Evolutionary conservation across 2,797 vertebrate species (phyloP), one percentile per base, ranked within the genome.

Genomic region (Champsocephalus esox): DNA sequence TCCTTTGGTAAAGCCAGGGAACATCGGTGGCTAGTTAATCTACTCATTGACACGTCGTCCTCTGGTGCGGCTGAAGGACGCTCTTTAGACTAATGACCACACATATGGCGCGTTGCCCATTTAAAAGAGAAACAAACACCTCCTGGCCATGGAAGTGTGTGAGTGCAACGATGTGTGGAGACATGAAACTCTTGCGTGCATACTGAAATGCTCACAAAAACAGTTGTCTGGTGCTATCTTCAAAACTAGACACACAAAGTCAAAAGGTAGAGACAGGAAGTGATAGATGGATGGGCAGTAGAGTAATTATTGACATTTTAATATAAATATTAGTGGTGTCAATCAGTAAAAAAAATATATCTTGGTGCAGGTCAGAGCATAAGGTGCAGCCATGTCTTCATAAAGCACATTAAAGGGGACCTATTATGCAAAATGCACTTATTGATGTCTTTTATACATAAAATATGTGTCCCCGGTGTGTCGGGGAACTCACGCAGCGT

Each of bases 81-180:
- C 57, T 92, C 89, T 91, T 87, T 92, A 94, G 92, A 94, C 93
- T 95, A 95, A 95, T 95, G 93, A 94, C 93, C 92, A 87, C 90
- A 91, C 93, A 95, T 94, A 93, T 94, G 91, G 91, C 75, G 72
- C 51, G 85, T 93, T 84, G 87, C 91, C 91, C 91, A 90, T 94
- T 94, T 94, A 92, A 94, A 94, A 94, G 86, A 91, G 91, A 94
- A 95, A 95, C 93, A 94, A 94, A 94, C 93, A 94, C 86, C 94
- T 93, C 88, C 89, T 91, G 92, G 94, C 90, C 81, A 86, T 88
- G 69, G 76, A 73, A 70, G 80, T 85, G 87, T 86, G 85, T 74
- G 76, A 80, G 81, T 73, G 71, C 72, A 80, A 48, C 41, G 17
- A 76, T 68, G 81, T 86, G 82, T 86, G 82, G 61, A 80, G 65